Evolutionary conservation across 2,888 invertebrate species (phyloP), one percentile per base, ranked within the genome.

Genomic region (Cinara cedri): DNA sequence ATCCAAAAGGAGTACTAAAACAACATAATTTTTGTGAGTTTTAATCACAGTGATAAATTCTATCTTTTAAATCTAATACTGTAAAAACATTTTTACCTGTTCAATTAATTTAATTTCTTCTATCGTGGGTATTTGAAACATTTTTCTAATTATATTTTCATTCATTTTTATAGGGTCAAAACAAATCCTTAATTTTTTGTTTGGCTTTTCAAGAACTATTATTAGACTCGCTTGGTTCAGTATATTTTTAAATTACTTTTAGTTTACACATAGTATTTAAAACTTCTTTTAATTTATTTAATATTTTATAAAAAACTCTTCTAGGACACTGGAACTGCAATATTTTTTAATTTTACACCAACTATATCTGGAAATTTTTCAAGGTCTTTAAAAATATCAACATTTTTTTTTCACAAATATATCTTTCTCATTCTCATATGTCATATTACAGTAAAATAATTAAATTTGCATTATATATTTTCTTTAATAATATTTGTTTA

Each of bases 91-190:
- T 80, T 44, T 76, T 81, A 19, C 75, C 70, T 6, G n/a, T 46
- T 16, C 82, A 46, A 60, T 57, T 13, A 80, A 44, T 11, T 81
- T 63, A 6, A 82, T 81, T 51, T 83, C 82, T 16, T 83, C 83
- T 21, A 82, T 14, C 0, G 82, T 71, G 11, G 82, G 82, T 11
- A 83, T 80, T 8, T 60, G 26, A 82, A 81, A 83, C 81, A 83
- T 81, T 44, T 82, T 82, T n/a, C 72, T 75, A 21, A 81, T 19
- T 1, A 83, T 74, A 21, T 80, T 80, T 68, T 80, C 65, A 46
- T 84, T 84, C 1, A 84, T 65, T 8, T 82, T 81, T 42, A 68
- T 80, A 0, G 83, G 82, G 51, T 83, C 83, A 13, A 83, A 54
- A 63, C 82, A 83, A 3, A 83, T 34, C 16, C 83, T 51, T 9